Conservation (phyloP, 2,888 invertebrate species). For the Idaea aversata region DNA sequence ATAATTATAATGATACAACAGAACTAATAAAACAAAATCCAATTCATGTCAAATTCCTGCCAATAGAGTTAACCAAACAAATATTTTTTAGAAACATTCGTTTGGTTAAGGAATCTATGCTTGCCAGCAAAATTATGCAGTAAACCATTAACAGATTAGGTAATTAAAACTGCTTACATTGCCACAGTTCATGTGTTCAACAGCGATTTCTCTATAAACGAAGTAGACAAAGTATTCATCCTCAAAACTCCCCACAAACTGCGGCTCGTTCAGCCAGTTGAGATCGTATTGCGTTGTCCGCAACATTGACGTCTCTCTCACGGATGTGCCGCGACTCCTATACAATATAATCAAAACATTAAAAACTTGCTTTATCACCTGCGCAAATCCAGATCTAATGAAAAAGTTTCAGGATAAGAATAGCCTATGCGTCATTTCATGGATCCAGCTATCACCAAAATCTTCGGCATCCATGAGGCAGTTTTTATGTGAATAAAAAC, state of each 20-base stretch:
- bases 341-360: neutral
- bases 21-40: neutral
- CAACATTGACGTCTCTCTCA: slow-evolving; percentile 73
- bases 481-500: too few species aligned
- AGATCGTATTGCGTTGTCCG: slow-evolving; percentile 90
- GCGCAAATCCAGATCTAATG: too few species aligned
- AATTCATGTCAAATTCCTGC: too few species aligned
- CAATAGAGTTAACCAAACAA: too few species aligned
- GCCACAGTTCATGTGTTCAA: slow-evolving; percentile 96
- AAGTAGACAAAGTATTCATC: slow-evolving; percentile 93
- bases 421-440: too few species aligned
- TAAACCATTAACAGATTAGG: neutral
- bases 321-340: slow-evolving; percentile 68
- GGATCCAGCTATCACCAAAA: too few species aligned
- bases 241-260: slow-evolving; percentile 95
- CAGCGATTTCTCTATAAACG: slow-evolving; percentile 93
- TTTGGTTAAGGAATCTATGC: too few species aligned
- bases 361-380: too few species aligned
- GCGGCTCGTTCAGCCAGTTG: slow-evolving; percentile 95
- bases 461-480: too few species aligned
- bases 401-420: neutral
- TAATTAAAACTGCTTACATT: slow-evolving; percentile 80
- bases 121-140: too few species aligned
- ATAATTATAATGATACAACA: neutral
- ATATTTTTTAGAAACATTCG: too few species aligned